Conservation (phyloP, 2,888 invertebrate genomes). For the Atethmia centrago region DNA sequence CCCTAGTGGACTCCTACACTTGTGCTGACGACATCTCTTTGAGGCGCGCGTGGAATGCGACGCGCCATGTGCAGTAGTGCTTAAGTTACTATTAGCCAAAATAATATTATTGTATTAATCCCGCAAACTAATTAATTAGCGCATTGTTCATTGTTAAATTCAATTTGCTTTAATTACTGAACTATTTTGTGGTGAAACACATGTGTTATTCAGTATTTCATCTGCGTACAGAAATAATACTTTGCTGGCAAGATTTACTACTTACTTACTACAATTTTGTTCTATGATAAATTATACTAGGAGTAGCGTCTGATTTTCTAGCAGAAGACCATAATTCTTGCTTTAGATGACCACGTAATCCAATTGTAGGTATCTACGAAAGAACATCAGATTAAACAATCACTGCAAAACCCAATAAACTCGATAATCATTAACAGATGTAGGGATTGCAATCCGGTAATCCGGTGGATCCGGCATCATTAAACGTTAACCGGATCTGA, state of each 20-base stretch:
- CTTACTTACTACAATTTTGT: slow-evolving; percentile 8
- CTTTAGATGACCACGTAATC: too few relatives aligned
- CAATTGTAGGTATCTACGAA: too few relatives aligned
- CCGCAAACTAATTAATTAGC: background rate
- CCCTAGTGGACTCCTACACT: too few relatives aligned
- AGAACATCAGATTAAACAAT: too few relatives aligned
- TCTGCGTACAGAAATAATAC: background rate
- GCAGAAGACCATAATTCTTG: background rate
- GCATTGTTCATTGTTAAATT: background rate
- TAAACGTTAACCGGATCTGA: too few relatives aligned
- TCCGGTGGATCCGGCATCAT: too few relatives aligned
- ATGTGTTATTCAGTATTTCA: slow-evolving; percentile 15
- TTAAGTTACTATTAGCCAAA: background rate
- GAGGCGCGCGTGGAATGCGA: too few relatives aligned
- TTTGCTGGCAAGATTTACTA: slow-evolving; percentile 5
- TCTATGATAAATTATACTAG: background rate
- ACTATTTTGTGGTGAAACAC: background rate
- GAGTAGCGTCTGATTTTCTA: background rate
- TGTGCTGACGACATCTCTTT: too few relatives aligned
- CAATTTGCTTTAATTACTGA: slow-evolving; percentile 15
- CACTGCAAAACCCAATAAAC: too few relatives aligned
- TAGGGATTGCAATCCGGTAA: too few relatives aligned
- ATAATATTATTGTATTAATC: background rate
- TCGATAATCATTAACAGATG: too few relatives aligned
- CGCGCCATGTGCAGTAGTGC: too few relatives aligned